Evolutionary conservation across 2,113 vertebrate genomes (phyloP).

Genomic region (Otis tarda): DNA sequence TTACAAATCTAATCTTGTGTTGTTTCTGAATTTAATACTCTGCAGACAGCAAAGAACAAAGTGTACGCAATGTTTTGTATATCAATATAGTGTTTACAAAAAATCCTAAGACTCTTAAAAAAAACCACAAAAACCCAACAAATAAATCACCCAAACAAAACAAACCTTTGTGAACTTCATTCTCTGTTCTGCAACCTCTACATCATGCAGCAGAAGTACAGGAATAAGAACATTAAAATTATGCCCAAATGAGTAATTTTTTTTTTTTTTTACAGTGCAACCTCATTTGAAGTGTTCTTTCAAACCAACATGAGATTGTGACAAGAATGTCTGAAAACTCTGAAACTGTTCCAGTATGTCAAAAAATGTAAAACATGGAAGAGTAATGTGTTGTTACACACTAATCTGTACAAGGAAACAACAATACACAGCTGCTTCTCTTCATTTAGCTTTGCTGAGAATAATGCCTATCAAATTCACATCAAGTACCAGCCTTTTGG

Average conservation of each 20-base stretch:
- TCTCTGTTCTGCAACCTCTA: background rate
- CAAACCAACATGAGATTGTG: background rate
- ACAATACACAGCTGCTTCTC: background rate
- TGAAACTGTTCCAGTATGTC: background rate
- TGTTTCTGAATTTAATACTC: background rate
- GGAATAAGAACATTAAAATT: background rate
- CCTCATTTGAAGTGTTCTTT: background rate
- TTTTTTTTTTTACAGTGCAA: background rate
- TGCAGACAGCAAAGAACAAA: background rate
- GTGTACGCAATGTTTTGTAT: background rate
- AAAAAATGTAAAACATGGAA: background rate
- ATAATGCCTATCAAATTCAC: background rate
- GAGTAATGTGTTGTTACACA: background rate
- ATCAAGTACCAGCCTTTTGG: background rate
- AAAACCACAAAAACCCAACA: background rate
- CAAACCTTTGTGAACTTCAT: background rate
- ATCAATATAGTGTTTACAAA: background rate
- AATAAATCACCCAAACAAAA: background rate
- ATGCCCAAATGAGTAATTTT: background rate
- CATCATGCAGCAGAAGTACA: background rate
- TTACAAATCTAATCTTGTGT: background rate
- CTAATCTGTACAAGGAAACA: background rate
- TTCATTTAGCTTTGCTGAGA: background rate
- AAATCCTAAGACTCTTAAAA: background rate
- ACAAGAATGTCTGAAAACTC: background rate